A percentile compares a stretch with the other conserved stretches of the same genome.
These are phyloP conservation scores for Cataglyphis livida DNA, from an alignment of 2,888 invertebrate species.

Conservation along the genomic window DNA sequence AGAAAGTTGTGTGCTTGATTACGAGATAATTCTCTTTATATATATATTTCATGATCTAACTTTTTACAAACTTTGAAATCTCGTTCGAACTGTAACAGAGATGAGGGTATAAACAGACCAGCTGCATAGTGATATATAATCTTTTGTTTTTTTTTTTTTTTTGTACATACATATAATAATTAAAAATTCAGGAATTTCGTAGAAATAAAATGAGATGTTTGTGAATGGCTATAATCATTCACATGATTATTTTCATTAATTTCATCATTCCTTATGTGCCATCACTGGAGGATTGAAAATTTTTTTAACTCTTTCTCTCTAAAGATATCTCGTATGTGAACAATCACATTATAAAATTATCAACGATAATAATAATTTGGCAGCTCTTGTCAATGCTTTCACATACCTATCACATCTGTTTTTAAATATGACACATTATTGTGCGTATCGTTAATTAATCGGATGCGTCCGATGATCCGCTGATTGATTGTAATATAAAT, in stretches of 20 bases:
- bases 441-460: constrained; percentile 32
- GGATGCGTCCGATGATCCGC: no score
- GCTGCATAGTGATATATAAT: constrained; percentile 3
- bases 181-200: background rate
- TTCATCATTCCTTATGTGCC: background rate
- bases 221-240: background rate
- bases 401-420: constrained; percentile 3
- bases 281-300: background rate
- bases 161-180: background rate
- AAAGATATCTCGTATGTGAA: background rate
- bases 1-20: background rate
- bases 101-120: background rate
- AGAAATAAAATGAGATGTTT: background rate
- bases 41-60: background rate
- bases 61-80: constrained; percentile 13
- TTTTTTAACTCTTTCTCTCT: background rate
- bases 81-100: background rate
- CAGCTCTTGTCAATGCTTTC: background rate
- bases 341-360: background rate
- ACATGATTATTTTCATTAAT: background rate
- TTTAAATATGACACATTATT: constrained; percentile 11
- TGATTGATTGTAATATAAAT: constrained; percentile 13
- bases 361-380: background rate
- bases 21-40: background rate
- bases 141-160: background rate